Evolutionary conservation across 2,113 vertebrate species (phyloP), one percentile per base, ranked within the genome.

Genomic region (Leptocoma aspasia): DNA sequence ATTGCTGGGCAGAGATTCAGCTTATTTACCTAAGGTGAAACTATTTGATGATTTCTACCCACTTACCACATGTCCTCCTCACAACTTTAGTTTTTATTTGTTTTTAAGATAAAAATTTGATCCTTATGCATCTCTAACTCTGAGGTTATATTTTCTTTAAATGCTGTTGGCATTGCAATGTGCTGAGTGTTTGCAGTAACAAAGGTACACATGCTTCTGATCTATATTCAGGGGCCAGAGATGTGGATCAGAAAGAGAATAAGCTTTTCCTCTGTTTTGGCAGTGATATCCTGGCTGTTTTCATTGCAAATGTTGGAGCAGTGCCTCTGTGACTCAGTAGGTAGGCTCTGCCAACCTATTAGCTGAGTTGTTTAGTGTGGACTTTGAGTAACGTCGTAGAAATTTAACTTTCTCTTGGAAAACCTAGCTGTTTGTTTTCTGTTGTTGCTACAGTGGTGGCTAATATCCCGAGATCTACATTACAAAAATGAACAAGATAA

Each of bases 381-480:
- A 77, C 50, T 93, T 95, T 13, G 81, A 56, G 50, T 79, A 76
- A 72, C 41, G 86, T 56, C 1, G 2, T 50, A 84, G 61, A 83
- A 83, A 94, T 90, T 78, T 71, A 90, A 68, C 60, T 89, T 96
- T 86, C 52, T 75, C 21, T 60, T 78, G 60, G 82, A 84, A 93
- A 92, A 86, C 16, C n/a, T 66, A 70, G 24, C 26, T 75, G 44
- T 60, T 88, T 93, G 31, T 75, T 94, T 95, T 69, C 42, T 45
- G 26, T 59, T 73, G 47, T 53, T 82, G 52, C 70, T 44, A 15
- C 41, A 50, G n/a, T 77, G 80, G 35, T 69, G 65, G 49, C 33
- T 75, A 52, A 10, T 56, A 47, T 33, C 41, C 75, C 68, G 41
- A 69, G 47, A 76, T 41, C 23, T 42, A 60, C 15, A 41, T 79